These are phyloP conservation scores for Calyptommatus sinebrachiatus DNA, from an alignment of 2,113 vertebrate genomes.

Conservation along the genomic window DNA sequence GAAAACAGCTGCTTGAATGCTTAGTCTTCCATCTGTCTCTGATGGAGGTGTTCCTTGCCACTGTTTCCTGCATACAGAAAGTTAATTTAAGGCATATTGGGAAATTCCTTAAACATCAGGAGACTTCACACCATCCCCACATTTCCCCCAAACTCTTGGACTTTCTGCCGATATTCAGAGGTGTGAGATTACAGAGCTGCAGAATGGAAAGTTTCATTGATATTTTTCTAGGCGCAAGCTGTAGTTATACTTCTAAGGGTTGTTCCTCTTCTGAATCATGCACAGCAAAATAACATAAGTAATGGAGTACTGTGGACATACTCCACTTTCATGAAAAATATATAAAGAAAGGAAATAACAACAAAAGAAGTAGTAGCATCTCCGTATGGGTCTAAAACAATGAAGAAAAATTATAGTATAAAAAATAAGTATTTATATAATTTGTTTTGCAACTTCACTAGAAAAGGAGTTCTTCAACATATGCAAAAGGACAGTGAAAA, in stretches of 20 bases:
- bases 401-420: too few species aligned
- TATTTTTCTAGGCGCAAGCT: slow-evolving; percentile 66
- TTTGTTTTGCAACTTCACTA: too few species aligned
- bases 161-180: slow-evolving; percentile 71
- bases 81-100: slow-evolving; percentile 77
- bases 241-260: slow-evolving; percentile 51
- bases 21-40: slow-evolving; percentile 67
- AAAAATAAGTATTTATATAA: too few species aligned
- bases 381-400: too few species aligned
- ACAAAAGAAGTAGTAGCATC: too few species aligned
- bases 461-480: too few species aligned
- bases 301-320: neutral
- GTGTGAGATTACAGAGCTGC: slow-evolving; percentile 64
- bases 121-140: slow-evolving; percentile 72
- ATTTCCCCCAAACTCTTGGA: slow-evolving; percentile 56
- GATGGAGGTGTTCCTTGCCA: slow-evolving; percentile 62
- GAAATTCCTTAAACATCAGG: slow-evolving; percentile 79
- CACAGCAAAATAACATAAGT: slow-evolving; percentile 39
- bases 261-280: slow-evolving; percentile 52
- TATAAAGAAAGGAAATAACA: too few species aligned
- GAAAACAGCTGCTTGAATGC: slow-evolving; percentile 77
- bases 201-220: slow-evolving; percentile 68
- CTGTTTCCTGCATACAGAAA: slow-evolving; percentile 63
- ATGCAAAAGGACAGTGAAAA: too few species aligned
- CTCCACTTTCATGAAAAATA: too few species aligned